Base-by-base conservation (phyloP, 2,113 vertebrate species). In the Oryctolagus cuniculus region DNA sequence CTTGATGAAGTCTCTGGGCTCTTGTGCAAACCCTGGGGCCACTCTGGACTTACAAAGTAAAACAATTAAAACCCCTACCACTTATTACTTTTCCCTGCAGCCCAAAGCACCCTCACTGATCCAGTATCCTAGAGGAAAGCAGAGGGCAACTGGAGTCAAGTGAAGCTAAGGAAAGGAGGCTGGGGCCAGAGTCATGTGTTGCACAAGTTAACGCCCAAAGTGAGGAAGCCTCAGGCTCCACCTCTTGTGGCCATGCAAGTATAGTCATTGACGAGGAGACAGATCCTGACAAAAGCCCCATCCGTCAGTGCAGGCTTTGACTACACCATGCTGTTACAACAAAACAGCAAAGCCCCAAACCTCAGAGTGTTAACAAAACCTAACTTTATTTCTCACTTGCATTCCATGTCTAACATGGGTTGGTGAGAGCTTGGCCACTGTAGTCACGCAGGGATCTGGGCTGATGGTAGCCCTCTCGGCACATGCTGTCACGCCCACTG, bases 231-330 rank as follows among this genome's bases (percentile, higher is more conserved):
- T 49, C 55, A 78, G 63, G 38, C 16, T 77, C n/a, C 13, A 90
- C 12, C 53, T 87, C 12, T 31, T 83, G 19, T 93, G 88, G 77
- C 61, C 64, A 87, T 29, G 31, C 78, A 84, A 90, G 75, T 78
- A 36, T 69, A 83, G 87, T 87, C 38, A 19, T 9, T 66, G n/a
- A 66, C n/a, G 69, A 90, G 75, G 53, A 72, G 38, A 87, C 77
- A 64, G 36, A 79, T 38, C 16, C 34, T 16, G 66, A 44, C 80
- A 53, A 67, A 15, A 90, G 49, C 64, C 64, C 78, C 27, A 49
- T 87, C 53, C 77, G 53, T 80, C 34, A 49, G 22, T 4, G 0
- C 10, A 66, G 49, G 24, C 29, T 44, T 25, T 34, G 78, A 70
- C n/a, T 49, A 77, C 11, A 9, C 38, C 82, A 25, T 49, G 70